Percentiles rank a stretch among this genome's conserved stretches.
Conservation (phyloP, 2,797 vertebrate genomes). For the Mormyrus hasselquistii region DNA sequence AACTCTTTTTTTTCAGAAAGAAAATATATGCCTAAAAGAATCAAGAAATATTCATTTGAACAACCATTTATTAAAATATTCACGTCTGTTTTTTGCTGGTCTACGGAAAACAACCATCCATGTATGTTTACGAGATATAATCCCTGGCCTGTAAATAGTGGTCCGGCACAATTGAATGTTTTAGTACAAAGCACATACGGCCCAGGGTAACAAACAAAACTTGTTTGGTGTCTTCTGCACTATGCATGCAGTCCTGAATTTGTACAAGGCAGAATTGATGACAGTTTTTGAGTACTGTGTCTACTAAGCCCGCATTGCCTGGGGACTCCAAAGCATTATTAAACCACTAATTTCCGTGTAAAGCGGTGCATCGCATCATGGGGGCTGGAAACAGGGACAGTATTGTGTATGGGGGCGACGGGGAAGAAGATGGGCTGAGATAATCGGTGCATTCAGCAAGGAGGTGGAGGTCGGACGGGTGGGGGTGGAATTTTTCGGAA, state of each 20-base stretch:
- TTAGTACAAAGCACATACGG: not conserved
- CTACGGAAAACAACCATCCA: not conserved
- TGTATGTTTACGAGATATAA: not conserved
- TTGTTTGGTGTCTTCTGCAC: not conserved
- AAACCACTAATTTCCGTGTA: not conserved
- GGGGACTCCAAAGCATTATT: not conserved
- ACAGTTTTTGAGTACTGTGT: not conserved
- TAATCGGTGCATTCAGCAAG: constrained; percentile 25
- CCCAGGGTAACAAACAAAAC: not conserved
- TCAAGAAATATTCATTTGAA: not conserved
- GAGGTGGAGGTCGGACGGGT: not conserved
- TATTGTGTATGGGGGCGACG: constrained; percentile 8
- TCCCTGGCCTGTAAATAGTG: not conserved
- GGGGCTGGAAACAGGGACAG: not conserved
- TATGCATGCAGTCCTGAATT: not conserved
- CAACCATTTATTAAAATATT: not conserved
- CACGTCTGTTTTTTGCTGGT: not conserved
- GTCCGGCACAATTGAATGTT: not conserved
- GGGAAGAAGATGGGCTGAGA: not conserved
- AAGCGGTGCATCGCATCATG: not conserved
- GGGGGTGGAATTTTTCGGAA: constrained; percentile 32
- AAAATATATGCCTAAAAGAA: not conserved
- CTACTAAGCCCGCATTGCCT: not conserved
- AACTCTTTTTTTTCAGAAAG: not conserved
- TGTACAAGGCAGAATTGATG: not conserved